Evolutionary conservation across 2,113 vertebrate species (phyloP).

Genomic region (Pantherophis guttatus): DNA sequence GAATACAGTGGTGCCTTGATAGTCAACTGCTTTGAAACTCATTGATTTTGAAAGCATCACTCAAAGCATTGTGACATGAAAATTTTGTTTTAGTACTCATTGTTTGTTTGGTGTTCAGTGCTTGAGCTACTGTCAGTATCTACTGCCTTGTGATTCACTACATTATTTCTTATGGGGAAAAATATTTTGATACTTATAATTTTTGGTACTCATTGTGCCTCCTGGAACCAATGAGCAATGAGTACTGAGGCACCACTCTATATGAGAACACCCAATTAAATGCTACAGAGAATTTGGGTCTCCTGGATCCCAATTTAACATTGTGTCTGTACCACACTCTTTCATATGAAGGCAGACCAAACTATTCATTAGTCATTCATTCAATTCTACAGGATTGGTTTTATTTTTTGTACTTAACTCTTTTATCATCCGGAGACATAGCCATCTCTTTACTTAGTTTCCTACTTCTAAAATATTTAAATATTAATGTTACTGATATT

Average conservation of each 20-base stretch:
- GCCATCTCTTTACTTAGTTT: not conserved
- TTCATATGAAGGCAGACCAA: not conserved
- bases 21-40: too few relatives aligned
- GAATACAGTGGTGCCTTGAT: not conserved
- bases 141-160: too few relatives aligned
- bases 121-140: too few relatives aligned
- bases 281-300: not conserved
- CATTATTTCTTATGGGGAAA: too few relatives aligned
- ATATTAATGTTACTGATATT: not conserved
- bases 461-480: not conserved
- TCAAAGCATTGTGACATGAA: too few relatives aligned
- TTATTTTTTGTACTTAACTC: not conserved
- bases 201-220: too few relatives aligned
- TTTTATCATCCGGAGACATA: not conserved
- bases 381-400: not conserved
- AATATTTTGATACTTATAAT: too few relatives aligned
- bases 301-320: not conserved
- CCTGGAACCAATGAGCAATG: too few relatives aligned
- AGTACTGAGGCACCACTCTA: not conserved
- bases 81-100: too few relatives aligned
- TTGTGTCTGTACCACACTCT: not conserved
- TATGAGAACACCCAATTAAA: not conserved
- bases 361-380: not conserved
- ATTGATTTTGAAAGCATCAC: too few relatives aligned
- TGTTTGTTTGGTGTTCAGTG: too few relatives aligned